Evolutionary conservation across 2,113 vertebrate species (phyloP).

Genomic region (Zosterops borbonicus): DNA sequence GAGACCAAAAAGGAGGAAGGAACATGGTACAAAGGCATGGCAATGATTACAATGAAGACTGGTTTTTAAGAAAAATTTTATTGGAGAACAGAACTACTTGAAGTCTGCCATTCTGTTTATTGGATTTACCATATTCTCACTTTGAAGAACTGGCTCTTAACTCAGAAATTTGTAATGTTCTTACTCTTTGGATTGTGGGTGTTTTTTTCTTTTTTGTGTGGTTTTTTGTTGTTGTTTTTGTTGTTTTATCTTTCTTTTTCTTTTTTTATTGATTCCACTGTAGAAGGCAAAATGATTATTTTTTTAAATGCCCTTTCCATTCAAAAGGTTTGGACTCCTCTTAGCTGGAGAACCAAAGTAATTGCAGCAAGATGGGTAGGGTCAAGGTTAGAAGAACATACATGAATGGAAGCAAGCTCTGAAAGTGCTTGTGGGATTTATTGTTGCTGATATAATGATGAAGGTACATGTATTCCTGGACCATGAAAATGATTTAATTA

Average conservation of each 20-base stretch:
- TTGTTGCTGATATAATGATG: not conserved
- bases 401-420: not conserved
- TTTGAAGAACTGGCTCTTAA: not conserved
- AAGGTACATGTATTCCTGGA: not conserved
- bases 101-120: not conserved
- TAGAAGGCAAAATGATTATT: not conserved
- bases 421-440: not conserved
- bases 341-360: not conserved
- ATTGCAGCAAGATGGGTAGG: not conserved
- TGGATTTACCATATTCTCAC: not conserved
- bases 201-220: not conserved
- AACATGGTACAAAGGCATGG: not conserved
- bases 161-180: not conserved
- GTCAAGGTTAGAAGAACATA: not conserved
- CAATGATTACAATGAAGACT: not conserved
- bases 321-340: not conserved
- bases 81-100: not conserved
- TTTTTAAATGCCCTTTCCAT: not conserved
- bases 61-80: not conserved
- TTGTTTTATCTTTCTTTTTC: too few species aligned
- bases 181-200: not conserved
- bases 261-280: not conserved
- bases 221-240: not conserved
- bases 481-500: not conserved
- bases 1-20: not conserved